A percentile compares a stretch with the other conserved stretches of the same genome.
These are phyloP conservation scores for Chloropsis cyanopogon DNA, from an alignment of 2,113 vertebrate genomes.

Conservation along the genomic window DNA sequence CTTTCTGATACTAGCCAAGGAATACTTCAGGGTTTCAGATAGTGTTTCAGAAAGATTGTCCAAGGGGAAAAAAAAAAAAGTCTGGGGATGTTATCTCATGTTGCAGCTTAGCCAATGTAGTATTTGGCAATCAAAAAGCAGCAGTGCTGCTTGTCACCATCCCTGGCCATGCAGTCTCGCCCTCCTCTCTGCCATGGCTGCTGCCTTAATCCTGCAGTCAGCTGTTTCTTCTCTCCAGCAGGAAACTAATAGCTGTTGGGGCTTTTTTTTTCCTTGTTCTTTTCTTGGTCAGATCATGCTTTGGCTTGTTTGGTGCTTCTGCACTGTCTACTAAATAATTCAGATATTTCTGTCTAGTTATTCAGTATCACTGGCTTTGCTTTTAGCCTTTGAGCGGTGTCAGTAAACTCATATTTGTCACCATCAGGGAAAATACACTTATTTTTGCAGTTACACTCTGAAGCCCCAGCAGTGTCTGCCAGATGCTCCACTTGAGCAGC, in stretches of 20 bases:
- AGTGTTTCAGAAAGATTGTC: background rate
- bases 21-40: background rate
- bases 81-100: background rate
- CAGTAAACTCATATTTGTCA: background rate
- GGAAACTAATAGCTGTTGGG: background rate
- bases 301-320: constrained; percentile 3
- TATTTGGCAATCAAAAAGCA: background rate
- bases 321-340: constrained; percentile 35
- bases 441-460: background rate
- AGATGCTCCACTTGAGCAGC: background rate
- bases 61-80: background rate
- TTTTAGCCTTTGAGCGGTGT: background rate
- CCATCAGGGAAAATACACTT: background rate
- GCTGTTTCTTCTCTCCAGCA: background rate
- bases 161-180: background rate
- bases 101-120: background rate
- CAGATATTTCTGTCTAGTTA: constrained; percentile 1
- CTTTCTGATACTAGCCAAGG: background rate
- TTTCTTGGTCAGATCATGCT: constrained; percentile 19
- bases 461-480: background rate
- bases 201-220: background rate
- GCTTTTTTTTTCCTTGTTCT: background rate
- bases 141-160: background rate
- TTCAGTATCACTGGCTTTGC: background rate
- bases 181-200: background rate